These are phyloP conservation scores for Onychomys leucogaster DNA, from an alignment of 2,797 vertebrate species.

Conservation along the genomic window DNA sequence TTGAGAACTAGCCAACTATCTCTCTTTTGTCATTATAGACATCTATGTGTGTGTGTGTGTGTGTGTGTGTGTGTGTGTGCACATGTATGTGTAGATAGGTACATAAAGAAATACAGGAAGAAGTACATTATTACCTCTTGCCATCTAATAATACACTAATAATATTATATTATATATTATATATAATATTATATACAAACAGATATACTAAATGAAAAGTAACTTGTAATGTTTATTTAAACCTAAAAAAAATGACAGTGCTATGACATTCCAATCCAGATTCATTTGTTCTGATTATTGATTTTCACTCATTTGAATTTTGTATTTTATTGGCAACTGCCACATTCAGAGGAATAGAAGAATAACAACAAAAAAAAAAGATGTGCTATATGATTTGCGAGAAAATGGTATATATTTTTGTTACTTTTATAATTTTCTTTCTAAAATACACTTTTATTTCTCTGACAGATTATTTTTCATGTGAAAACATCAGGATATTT, in stretches of 20 bases:
- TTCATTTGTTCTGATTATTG: not conserved
- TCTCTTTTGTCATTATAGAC: not conserved
- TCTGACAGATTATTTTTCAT: not conserved
- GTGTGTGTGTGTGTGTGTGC: not conserved
- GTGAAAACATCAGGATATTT: conserved; percentile 42
- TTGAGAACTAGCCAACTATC: not conserved
- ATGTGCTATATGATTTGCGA: not conserved
- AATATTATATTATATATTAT: not conserved
- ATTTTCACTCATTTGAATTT: not conserved
- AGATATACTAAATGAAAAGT: not conserved
- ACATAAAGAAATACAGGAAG: not conserved
- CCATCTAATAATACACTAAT: not conserved
- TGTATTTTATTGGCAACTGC: not conserved
- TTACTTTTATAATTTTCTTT: not conserved
- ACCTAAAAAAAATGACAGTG: not conserved
- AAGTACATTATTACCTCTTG: not conserved
- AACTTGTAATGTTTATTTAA: accelerated
- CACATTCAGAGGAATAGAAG: not conserved
- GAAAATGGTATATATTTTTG: not conserved
- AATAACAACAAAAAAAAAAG: not conserved
- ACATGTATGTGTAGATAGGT: no score
- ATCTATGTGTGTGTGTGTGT: not conserved
- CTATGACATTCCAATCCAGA: not conserved
- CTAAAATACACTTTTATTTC: conserved; percentile 19
- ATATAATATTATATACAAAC: not conserved